Evolutionary conservation across 2,888 invertebrate genomes (phyloP), one percentile per base, ranked within the genome.

Genomic region (Neoascia interrupta): DNA sequence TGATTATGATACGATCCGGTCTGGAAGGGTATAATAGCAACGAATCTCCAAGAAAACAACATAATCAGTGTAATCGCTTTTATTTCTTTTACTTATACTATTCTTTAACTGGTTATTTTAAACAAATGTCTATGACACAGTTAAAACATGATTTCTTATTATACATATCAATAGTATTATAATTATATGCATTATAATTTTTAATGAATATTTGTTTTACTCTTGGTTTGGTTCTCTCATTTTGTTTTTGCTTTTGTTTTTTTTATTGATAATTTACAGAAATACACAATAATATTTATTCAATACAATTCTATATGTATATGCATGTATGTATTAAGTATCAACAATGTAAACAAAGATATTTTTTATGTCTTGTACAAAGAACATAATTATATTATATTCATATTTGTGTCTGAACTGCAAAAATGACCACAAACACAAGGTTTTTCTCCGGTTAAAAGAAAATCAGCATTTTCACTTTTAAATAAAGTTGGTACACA

Each of bases 121-220:
- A 76, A 76, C 70, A 76, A 76, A 70, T 76, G 76, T 76, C 76
- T 76, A 76, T 70, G 76, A 76, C 76, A 76, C 70, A 76, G 76
- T 76, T 76, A 70, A 76, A 76, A 76, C 76, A 76, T 76, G 70
- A 76, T 70, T 70, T 60, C 69, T 76, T 76, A 70, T 56, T 28
- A 54, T 76, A 76, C 63, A 70, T 64, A 68, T 69, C 51, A 76
- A 41, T 76, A 76, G 70, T 76, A 64, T 70, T 76, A 58, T 36
- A n/a, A n/a, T n/a, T n/a, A 31, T 47, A 70, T 76, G 70, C 56
- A 53, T 76, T 76, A 34, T 66, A 74, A 74, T 74, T 74, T n/a
- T 28, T 60, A 68, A 74, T 74, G 74, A 74, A 68, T 74, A 66
- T 69, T 51, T 63, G 10, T 49, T 49, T 68, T 49, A 41, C 39